Base-by-base conservation (phyloP, 1,140 invertebrate species). In the Arctopsyche grandis region DNA sequence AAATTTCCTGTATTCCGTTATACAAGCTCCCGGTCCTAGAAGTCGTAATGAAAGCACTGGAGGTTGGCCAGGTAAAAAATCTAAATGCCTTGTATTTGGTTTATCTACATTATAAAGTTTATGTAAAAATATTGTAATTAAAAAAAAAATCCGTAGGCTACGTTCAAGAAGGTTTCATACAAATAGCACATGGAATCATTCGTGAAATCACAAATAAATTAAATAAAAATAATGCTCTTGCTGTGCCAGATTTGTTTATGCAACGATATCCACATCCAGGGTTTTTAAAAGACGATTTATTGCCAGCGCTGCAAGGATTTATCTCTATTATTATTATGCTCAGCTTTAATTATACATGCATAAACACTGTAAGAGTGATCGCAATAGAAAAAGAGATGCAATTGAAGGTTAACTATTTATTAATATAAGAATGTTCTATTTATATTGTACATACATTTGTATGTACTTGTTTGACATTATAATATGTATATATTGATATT, bases 251-350 rank as follows among this genome's bases (percentile, higher is more conserved):
- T 74, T 83, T 88, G 21, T 85, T 84, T 73, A 86, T 95, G 83
- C 88, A 91, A 84, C 88, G 94, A 69, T 93, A 93, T 85, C 95
- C 95, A 0, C 95, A 94, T 87, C 91, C 93, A 0, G 88, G 89
- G 12, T 96, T 93, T 85, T 89, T 91, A 22, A 89, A 91, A 76
- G 95, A 97, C 85, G 89, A 90, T 10, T 88, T 96, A 76, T 83
- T 94, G 21, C 86, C 91, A 69, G 91, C 91, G n/a, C 84, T 94
- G 60, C 90, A 93, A 83, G 88, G 90, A 77, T 92, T 94, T 83
- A 90, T 96, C 70, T 93, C 94, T 0, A 87, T 96, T 76, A 92
- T 97, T 69, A 91, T 96, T 73, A 90, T 95, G 88, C 84, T 96
- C 0, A 94, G 93, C 83, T 95, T 94, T 83, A 90, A 94, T 0